Conservation (phyloP, 1,140 invertebrate species). For the Bombus balteatus region DNA sequence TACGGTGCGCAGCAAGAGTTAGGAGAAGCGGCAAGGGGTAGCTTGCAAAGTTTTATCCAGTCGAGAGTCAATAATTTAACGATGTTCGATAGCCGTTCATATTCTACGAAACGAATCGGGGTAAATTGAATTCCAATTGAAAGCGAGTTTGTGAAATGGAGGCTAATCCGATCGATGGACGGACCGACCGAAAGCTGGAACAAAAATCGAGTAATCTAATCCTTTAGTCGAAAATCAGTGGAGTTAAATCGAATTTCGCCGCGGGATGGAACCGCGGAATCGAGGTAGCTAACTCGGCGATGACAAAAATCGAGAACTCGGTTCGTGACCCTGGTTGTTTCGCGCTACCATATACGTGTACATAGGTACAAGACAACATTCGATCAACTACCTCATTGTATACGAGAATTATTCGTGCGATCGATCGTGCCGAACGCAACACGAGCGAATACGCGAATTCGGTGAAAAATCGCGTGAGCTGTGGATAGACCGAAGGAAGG, state of each 20-base stretch:
- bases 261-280: slow-evolving; percentile 37
- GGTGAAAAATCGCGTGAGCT: not conserved
- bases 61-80: slow-evolving; percentile 16
- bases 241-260: slow-evolving; percentile 49
- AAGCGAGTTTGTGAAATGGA: slow-evolving; percentile 51
- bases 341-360: not conserved
- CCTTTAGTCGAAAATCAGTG: slow-evolving; percentile 59
- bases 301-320: slow-evolving; percentile 13
- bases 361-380: not conserved
- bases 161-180: slow-evolving; percentile 47
- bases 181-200: slow-evolving; percentile 51
- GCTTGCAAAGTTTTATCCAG: not conserved
- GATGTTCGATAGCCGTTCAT: slow-evolving; percentile 18
- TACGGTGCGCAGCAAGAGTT: not conserved
- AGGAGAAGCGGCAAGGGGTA: not conserved
- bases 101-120: slow-evolving; percentile 17
- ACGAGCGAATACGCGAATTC: not conserved
- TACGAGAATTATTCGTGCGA: not conserved
- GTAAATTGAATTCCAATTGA: slow-evolving; percentile 34
- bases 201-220: slow-evolving; percentile 64
- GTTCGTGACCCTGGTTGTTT: not conserved
- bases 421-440: not conserved
- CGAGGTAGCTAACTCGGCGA: slow-evolving; percentile 18
- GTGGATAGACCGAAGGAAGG: not conserved
- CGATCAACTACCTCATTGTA: not conserved